Percentiles rank a stretch among this genome's conserved stretches.
phyloP scores from a whole-genome alignment of 2,797 vertebrate species.

The Pantherophis vulpinus region DNA sequence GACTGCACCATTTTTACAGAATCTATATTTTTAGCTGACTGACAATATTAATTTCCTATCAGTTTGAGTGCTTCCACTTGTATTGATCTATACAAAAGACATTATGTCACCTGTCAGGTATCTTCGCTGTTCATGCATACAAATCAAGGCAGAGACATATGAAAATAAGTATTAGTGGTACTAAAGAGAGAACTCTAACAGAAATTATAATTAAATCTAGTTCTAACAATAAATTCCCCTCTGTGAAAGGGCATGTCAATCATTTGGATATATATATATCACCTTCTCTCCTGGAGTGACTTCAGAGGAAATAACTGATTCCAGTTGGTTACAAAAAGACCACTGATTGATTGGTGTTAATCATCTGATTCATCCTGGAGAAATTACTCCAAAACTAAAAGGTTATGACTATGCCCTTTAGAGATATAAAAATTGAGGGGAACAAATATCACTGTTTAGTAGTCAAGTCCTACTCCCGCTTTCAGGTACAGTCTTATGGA shows the following conservation, averaged over 20 bases:
- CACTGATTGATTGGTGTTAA: not conserved
- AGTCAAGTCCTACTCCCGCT: no score
- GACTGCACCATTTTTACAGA: not conserved
- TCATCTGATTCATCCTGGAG: not conserved
- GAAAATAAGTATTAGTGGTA: not conserved
- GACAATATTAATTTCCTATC: not conserved
- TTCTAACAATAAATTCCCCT: not conserved
- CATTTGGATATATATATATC: not conserved
- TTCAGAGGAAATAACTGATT: not conserved
- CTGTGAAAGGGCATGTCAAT: not conserved
- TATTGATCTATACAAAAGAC: not conserved
- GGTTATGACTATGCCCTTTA: not conserved
- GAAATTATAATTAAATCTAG: no score
- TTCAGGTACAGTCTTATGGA: not conserved
- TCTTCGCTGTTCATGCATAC: not conserved
- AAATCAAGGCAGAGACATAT: not conserved
- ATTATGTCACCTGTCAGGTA: not conserved
- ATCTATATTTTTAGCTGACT: not conserved
- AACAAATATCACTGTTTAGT: not conserved
- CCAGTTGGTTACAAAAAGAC: not conserved
- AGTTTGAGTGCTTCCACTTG: not conserved
- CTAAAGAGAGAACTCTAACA: not conserved
- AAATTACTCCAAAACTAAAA: not conserved
- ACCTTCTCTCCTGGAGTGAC: not conserved
- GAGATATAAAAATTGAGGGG: not conserved